Evolutionary conservation across 2,797 vertebrate species (phyloP).

Genomic region (Onychomys arenicola): DNA sequence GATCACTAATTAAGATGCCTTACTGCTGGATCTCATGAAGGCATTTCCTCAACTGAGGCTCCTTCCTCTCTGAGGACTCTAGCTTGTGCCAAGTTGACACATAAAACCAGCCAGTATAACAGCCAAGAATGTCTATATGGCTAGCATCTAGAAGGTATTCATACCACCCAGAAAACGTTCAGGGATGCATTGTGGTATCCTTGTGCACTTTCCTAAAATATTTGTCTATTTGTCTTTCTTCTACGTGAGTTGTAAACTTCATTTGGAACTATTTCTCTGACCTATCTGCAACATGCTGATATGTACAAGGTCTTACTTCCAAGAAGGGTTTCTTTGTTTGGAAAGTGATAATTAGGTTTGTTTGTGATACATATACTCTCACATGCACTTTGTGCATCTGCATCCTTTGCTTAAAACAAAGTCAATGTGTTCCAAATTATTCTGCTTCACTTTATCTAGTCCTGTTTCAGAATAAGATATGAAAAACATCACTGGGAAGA

Average conservation of each 20-base stretch:
- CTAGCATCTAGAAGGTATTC: neutral
- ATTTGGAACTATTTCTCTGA: neutral
- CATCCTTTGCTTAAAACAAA: neutral
- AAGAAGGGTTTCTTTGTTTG: neutral
- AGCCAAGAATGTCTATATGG: neutral
- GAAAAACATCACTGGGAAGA: neutral
- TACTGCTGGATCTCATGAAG: neutral
- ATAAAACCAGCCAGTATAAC: neutral
- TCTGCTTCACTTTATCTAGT: neutral
- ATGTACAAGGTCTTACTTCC: neutral
- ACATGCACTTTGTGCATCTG: neutral
- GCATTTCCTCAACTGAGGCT: neutral
- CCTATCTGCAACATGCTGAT: neutral
- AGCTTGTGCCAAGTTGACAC: neutral
- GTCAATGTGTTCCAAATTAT: neutral
- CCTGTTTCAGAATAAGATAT: constrained; percentile 9
- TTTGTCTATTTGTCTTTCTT: neutral
- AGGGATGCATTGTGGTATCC: neutral
- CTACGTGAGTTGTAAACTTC: neutral
- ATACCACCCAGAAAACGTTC: neutral
- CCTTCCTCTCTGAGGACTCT: neutral
- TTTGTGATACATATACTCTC: neutral
- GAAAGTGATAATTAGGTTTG: neutral
- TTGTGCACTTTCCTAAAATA: neutral
- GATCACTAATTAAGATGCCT: neutral